Conservation (phyloP, 2,888 invertebrate species). For the Hyposoter dolosus region DNA sequence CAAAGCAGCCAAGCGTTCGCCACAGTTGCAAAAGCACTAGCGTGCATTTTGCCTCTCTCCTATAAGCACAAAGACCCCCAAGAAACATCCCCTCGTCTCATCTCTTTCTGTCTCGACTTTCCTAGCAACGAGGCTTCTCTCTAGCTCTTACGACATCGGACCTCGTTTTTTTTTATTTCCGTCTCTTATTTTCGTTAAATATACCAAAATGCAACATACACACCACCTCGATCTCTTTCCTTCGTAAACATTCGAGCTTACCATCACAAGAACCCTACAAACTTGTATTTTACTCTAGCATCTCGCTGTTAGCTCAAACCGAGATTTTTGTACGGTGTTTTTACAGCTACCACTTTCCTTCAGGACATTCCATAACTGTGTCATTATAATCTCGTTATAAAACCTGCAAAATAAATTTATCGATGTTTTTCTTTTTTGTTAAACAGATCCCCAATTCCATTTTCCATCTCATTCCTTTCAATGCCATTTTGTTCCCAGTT, state of each 20-base stretch:
- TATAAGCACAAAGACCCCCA: constrained; percentile 40
- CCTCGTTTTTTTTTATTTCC: constrained; percentile 20
- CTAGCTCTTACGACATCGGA: constrained; percentile 58
- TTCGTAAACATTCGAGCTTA: constrained; percentile 45
- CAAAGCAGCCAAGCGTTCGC: constrained; percentile 42
- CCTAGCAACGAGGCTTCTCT: constrained; percentile 9
- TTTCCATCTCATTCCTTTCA: background rate
- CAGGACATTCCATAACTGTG: background rate
- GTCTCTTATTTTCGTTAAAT: constrained; percentile 5
- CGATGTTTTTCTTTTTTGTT: background rate
- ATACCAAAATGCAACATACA: constrained; percentile 32
- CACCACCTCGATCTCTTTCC: constrained; percentile 41
- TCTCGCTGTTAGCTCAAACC: background rate
- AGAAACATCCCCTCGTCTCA: background rate
- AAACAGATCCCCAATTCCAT: background rate
- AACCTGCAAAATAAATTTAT: background rate
- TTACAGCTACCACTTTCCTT: background rate
- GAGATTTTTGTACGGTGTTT: constrained; percentile 19
- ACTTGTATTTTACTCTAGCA: constrained; percentile 6
- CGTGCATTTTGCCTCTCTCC: constrained; percentile 23
- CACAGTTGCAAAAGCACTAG: constrained; percentile 37
- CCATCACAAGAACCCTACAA: constrained; percentile 56
- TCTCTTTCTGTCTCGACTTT: background rate
- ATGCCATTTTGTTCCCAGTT: background rate
- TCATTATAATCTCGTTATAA: background rate